Conservation (phyloP, 1,140 invertebrate species). For the Caenorhabditis remanei region DNA sequence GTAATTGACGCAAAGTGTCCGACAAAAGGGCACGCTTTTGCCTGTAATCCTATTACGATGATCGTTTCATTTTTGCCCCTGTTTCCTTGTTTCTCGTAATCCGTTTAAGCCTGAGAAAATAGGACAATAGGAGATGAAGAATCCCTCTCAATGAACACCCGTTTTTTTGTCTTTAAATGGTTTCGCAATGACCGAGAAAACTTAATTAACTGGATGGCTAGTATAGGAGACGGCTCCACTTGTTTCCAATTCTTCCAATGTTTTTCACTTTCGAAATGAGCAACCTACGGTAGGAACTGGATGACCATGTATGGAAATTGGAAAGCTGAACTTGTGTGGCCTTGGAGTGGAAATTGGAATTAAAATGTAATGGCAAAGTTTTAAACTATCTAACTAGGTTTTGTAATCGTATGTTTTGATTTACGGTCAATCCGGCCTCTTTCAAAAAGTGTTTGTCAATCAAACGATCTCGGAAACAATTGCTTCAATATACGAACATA, state of each 20-base stretch:
- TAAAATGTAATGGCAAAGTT: too few species aligned
- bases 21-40: conserved; percentile 10
- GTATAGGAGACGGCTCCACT: neutral
- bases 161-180: conserved; percentile 13
- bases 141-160: neutral
- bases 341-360: neutral
- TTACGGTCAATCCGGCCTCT: neutral
- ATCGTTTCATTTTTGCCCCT: neutral
- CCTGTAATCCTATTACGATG: conserved; percentile 28
- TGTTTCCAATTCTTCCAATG: neutral
- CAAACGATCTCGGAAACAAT: conserved; percentile 41
- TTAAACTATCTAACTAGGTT: too few species aligned
- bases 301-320: neutral
- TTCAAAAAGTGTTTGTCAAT: conserved; percentile 4
- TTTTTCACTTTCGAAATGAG: neutral
- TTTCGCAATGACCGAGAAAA: conserved; percentile 38
- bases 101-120: conserved; percentile 1
- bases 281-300: conserved; percentile 12
- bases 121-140: neutral
- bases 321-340: neutral
- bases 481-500: neutral
- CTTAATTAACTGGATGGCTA: conserved; percentile 26
- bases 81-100: neutral
- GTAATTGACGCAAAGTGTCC: conserved; percentile 22
- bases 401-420: too few species aligned